Evolutionary conservation across 1,140 invertebrate species (phyloP), one percentile per base, ranked within the genome.

Genomic region (Nephotettix cincticeps): DNA sequence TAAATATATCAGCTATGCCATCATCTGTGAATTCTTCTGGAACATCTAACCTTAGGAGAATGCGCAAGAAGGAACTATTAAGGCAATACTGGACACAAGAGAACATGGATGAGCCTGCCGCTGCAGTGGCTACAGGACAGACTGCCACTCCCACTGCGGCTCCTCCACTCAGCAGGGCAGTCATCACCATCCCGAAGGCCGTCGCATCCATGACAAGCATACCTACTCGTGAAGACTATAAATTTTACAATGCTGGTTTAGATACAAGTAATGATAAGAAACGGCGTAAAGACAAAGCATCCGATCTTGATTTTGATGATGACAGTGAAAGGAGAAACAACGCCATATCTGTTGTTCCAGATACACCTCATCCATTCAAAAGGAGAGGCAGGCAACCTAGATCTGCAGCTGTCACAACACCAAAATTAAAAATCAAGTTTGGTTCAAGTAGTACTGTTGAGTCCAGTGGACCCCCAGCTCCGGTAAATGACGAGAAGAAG

Each of bases 1-100:
- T 77, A n/a, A 75, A 79, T 3, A 78, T 76, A 17, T 76, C 79
- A 21, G 77, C 78, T 14, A 77, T 79, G 71, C 77, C 78, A 29
- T 78, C 80, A 32, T 75, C 29, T 47, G 72, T 72, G 23, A 68
- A 71, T 25, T 71, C 74, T 17, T 82, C 85, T 0, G 88, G 88
- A 0, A 90, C 90, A 0, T 90, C 90, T 0, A 93, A 91, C 78
- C 84, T 94, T 9, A 82, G 93, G 56, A 83, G 93, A 28, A 95
- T 95, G 93, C 84, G 94, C 1, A 96, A 96, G 81, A 96, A 96
- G 76, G 93, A 96, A 79, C 78, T 96, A 13, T 80, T 96, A 14
- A 84, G 92, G 14, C 88, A 93, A 76, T 95, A 95, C 78, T 93
- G 92, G 80, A 92, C 90, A 0, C 91, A 95, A 78, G 91, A 94